Conservation (phyloP, 2,113 vertebrate species). For the Etheostoma cragini region DNA sequence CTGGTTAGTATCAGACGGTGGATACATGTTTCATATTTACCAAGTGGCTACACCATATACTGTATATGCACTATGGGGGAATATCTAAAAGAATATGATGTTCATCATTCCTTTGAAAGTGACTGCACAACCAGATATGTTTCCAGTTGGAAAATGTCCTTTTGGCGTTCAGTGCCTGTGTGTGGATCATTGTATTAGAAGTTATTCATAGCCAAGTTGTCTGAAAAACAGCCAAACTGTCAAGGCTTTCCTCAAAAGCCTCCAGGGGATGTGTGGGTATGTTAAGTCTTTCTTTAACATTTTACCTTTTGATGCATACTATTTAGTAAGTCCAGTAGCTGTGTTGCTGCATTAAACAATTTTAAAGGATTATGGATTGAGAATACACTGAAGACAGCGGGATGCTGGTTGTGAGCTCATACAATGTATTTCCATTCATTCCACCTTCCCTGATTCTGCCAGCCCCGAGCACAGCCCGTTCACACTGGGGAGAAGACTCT, state of each 20-base stretch:
- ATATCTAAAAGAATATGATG: not conserved
- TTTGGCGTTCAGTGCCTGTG: conserved; percentile 7
- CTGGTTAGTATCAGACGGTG: not conserved
- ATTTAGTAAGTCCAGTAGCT: conserved; percentile 34
- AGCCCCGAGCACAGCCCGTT: conserved; percentile 57
- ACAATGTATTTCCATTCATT: conserved; percentile 67
- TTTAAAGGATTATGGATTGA: conserved; percentile 55
- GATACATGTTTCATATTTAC: not conserved
- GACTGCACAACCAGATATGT: conserved; percentile 23
- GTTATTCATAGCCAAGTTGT: conserved; percentile 60
- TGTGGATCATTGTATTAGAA: conserved; percentile 26
- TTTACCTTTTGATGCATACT: conserved; percentile 26
- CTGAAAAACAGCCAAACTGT: conserved; percentile 45
- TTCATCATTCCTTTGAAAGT: conserved; percentile 3
- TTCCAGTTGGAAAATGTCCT: conserved; percentile 17
- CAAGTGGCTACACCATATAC: not conserved
- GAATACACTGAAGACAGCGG: conserved; percentile 39
- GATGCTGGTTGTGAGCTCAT: conserved; percentile 27
- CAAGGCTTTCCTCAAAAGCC: conserved; percentile 47
- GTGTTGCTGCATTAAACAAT: conserved; percentile 48
- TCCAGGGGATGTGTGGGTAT: conserved; percentile 34
- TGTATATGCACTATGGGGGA: not conserved
- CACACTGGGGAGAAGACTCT: conserved; percentile 67
- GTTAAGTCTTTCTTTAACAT: conserved; percentile 46
- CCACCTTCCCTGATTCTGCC: conserved; percentile 64